These are phyloP conservation scores for Triplophysa rosa DNA, from an alignment of 2,113 vertebrate species.

Conservation along the genomic window DNA sequence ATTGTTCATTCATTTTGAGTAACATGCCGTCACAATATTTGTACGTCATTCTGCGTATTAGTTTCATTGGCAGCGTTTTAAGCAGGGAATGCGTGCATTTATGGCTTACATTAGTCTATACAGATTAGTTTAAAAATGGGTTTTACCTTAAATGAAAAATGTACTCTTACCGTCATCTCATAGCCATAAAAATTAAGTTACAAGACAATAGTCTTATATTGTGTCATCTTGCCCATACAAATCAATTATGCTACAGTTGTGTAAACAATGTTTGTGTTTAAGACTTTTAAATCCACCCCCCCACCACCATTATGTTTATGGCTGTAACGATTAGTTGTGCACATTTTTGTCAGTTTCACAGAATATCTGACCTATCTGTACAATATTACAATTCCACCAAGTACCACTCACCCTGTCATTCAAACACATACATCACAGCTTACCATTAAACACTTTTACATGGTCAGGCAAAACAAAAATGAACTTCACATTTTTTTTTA, in stretches of 20 bases:
- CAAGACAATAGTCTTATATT: too few relatives aligned
- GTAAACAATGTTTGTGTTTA: background rate
- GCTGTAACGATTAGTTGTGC: constrained; percentile 3
- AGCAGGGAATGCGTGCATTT: background rate
- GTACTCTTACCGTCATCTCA: background rate
- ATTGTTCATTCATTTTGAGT: constrained; percentile 17
- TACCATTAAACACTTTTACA: constrained; percentile 3
- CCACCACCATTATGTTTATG: background rate
- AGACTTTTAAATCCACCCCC: background rate
- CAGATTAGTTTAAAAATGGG: constrained; percentile 2
- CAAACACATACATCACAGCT: constrained; percentile 35
- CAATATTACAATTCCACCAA: background rate
- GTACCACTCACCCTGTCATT: constrained; percentile 14
- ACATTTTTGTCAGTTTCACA: constrained; percentile 29
- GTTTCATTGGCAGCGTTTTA: constrained; percentile 20
- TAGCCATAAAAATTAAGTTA: too few relatives aligned
- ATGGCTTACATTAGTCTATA: constrained; percentile 27
- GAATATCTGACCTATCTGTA: background rate
- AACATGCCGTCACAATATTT: constrained; percentile 26
- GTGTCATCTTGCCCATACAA: too few relatives aligned
- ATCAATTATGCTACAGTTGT: background rate
- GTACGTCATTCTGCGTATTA: constrained; percentile 1
- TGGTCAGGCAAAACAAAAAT: constrained; percentile 22
- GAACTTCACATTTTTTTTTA: constrained; percentile 22
- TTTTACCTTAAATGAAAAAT: background rate